Evolutionary conservation across 2,113 vertebrate species (phyloP), one percentile per base, ranked within the genome.

Genomic region (Regulus satrapa): DNA sequence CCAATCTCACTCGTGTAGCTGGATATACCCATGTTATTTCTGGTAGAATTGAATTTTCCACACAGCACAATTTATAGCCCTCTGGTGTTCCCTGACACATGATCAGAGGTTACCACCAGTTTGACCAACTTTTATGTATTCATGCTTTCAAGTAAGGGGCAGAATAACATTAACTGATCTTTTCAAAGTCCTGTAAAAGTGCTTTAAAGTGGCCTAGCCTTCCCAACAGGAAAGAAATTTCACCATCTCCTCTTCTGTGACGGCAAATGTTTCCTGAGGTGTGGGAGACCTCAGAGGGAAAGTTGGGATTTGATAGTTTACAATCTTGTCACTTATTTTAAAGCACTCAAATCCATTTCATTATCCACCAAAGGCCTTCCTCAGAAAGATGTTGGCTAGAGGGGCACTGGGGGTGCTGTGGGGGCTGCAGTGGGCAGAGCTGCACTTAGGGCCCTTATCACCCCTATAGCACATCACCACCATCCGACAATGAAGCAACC

Each of bases 21-120:
- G 97, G 94, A 95, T 96, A 91, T 94, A 97, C 62, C 93, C 45
- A 54, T 94, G 51, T 95, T 96, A 97, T 97, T 98, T 96, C 95
- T 97, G 89, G 93, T 93, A 62, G n/a, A 97, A 97, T 48, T 98
- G 69, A 97, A 97, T 97, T 98, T 98, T 98, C 96, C 95, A 97
- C 90, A 91, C 80, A 76, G 80, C 20, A 80, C 64, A 96, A 91
- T 97, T 98, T 95, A 97, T 94, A 97, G 93, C 69, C 89, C 90
- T 96, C 92, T 78, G 83, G 74, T 97, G 90, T 95, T 96, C 86
- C 76, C 29, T 56, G 75, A 96, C 77, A 93, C 62, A 54, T 74
- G 59, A 97, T 85, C 18, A 66, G 83, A 96, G 41, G 73, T 90
- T 96, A 92, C 94, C 12, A 7, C 63, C 78, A 94, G 43, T 87